Conservation (phyloP, 2,113 vertebrate genomes). For the Mugil cephalus region DNA sequence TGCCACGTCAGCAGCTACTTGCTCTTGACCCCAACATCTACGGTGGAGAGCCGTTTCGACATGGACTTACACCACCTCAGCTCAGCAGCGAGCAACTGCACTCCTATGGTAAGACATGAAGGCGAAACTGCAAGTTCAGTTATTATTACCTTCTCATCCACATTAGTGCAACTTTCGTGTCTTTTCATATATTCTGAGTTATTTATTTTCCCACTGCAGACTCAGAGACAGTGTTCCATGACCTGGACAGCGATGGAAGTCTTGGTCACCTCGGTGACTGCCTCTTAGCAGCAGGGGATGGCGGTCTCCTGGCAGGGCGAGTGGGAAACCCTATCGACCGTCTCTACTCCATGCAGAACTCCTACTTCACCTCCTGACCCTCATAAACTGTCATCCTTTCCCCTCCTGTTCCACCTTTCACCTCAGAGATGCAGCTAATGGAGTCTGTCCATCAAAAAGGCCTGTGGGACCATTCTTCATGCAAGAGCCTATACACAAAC, state of each 20-base stretch:
- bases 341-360: constrained; percentile 94
- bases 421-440: constrained; percentile 78
- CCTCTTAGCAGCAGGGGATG: constrained; percentile 86
- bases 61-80: constrained; percentile 90
- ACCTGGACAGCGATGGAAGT: constrained; percentile 90
- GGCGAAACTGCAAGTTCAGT: constrained; percentile 1
- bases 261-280: constrained; percentile 90
- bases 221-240: constrained; percentile 90
- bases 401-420: constrained; percentile 68
- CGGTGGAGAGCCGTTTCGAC: constrained; percentile 88
- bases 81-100: constrained; percentile 89
- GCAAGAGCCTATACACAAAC: constrained; percentile 49
- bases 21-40: constrained; percentile 89
- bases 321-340: constrained; percentile 93
- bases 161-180: not conserved
- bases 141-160: not conserved
- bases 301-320: constrained; percentile 84
- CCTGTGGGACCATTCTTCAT: constrained; percentile 65
- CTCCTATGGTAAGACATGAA: constrained; percentile 85
- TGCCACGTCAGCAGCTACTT: constrained; percentile 88
- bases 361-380: constrained; percentile 94
- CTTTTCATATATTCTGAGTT: not conserved
- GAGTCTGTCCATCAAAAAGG: constrained; percentile 69
- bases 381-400: constrained; percentile 70
- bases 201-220: constrained; percentile 74